These are phyloP conservation scores for fruit fly (Drosophila melanogaster) DNA, from an alignment of 1,140 invertebrate species.

Conservation along the genomic window Release_6_plus_ISO1_MT NT_033777.3:14324001-14324500, in stretches of 20 bases:
- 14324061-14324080: slow-evolving; percentile 51
- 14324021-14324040: slow-evolving; percentile 59
- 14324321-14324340: slow-evolving; percentile 30
- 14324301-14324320: slow-evolving; percentile 29
- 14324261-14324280: slow-evolving; percentile 79
- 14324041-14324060: slow-evolving; percentile 51
- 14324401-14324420: slow-evolving; percentile 17
- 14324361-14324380: slow-evolving; percentile 49
- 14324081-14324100: slow-evolving; percentile 51
- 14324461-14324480: slow-evolving; percentile 63
- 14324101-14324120: slow-evolving; percentile 24
- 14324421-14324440: slow-evolving; percentile 44
- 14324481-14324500: slow-evolving; percentile 71
- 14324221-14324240: slow-evolving; percentile 88
- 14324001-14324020: slow-evolving; percentile 67
- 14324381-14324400: slow-evolving; percentile 84
- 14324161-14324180: slow-evolving; percentile 85
- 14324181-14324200: slow-evolving; percentile 85
- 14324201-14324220: slow-evolving; percentile 87
- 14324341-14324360: slow-evolving; percentile 37
- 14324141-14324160: slow-evolving; percentile 56
- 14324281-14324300: slow-evolving; percentile 43
- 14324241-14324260: slow-evolving; percentile 87
- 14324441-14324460: slow-evolving; percentile 52
- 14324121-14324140: slow-evolving; percentile 37